Evolutionary conservation across 2,888 invertebrate genomes (phyloP), one percentile per base, ranked within the genome.

Genomic region (Synanthedon tipuliformis): DNA sequence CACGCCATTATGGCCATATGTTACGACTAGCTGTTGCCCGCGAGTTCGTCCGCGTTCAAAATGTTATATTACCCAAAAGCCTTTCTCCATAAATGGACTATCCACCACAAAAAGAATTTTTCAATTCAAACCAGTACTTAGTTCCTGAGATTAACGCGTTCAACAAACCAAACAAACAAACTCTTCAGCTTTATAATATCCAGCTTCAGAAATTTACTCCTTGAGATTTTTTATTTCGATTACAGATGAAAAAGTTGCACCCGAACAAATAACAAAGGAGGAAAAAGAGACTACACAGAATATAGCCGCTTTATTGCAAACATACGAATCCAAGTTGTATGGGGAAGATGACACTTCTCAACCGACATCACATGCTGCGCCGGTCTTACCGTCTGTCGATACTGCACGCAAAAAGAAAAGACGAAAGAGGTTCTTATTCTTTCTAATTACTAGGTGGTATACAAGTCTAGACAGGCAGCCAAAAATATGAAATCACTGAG

Each of bases 341-440:
- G 82, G 74, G n/a, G 86, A 85, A 64, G 87, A 88, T 61, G 83
- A 88, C 54, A 85, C 84, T 2, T 85, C 86, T 18, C 86, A 85
- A 58, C 84, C 85, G n/a, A 80, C 79, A 10, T 83, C 84, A 7
- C 71, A 81, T 41, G 66, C 78, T 40, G 78, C 83, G 15, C 84
- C 84, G 5, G 64, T 78, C 15, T 74, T 81, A 50, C 78, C 80
- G 3, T 5, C 40, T 11, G 59, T 73, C 52, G 84, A 82, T 55
- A 61, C 70, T 15, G 69, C 72, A 50, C 72, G 78, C 48, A 85
- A 81, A 63, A 87, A 87, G 64, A 87, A 85, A 69, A 88, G 81
- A 65, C 69, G 78, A 65, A 85, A 80, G 71, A 84, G 85, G 84
- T 80, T 34, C 34, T 2, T 34, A 34, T 34, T 34, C 3, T 7